Percentiles rank a stretch among this genome's conserved stretches.
Evolutionary conservation across 1,140 invertebrate species (phyloP).

Genomic region (Hypsibius dujardini): DNA sequence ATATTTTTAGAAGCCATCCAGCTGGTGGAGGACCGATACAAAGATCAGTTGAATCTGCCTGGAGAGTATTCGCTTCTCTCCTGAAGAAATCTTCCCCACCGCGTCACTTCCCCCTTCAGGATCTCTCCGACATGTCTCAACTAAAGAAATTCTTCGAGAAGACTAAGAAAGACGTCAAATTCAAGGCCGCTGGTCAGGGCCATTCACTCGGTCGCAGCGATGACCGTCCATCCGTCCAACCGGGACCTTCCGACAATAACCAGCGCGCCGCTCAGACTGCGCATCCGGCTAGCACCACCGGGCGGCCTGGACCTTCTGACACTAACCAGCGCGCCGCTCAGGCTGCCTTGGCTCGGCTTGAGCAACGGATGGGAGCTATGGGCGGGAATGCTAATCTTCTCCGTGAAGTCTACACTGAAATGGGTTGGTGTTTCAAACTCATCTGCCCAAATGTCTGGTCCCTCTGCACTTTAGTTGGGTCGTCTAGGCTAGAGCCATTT

Average conservation of each 20-base stretch:
- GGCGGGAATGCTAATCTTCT: conserved; percentile 19
- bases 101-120: not conserved
- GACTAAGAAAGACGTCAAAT: conserved; percentile 66
- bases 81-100: conserved; percentile 7
- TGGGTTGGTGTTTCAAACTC: not conserved
- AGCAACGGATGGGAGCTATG: conserved; percentile 27
- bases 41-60: conserved; percentile 19
- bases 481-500: too few species aligned
- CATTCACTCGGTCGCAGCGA: conserved; percentile 42
- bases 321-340: conserved; percentile 58
- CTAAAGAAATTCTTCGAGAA: conserved; percentile 75
- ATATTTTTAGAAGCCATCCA: conserved; percentile 11
- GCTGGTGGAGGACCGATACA: conserved; percentile 17
- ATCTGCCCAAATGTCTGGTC: too few species aligned
- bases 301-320: conserved; percentile 33
- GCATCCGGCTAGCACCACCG: conserved; percentile 17
- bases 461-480: too few species aligned
- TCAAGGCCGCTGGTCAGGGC: conserved; percentile 67
- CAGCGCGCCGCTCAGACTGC: not conserved
- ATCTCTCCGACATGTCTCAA: conserved; percentile 46
- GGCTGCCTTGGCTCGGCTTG: conserved; percentile 57
- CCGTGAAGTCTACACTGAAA: conserved; percentile 18
- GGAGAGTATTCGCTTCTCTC: conserved; percentile 19
- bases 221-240: conserved; percentile 10
- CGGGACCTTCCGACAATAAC: conserved; percentile 5